Evolutionary conservation across 2,113 vertebrate genomes (phyloP).

Genomic region (Calonectris borealis): DNA sequence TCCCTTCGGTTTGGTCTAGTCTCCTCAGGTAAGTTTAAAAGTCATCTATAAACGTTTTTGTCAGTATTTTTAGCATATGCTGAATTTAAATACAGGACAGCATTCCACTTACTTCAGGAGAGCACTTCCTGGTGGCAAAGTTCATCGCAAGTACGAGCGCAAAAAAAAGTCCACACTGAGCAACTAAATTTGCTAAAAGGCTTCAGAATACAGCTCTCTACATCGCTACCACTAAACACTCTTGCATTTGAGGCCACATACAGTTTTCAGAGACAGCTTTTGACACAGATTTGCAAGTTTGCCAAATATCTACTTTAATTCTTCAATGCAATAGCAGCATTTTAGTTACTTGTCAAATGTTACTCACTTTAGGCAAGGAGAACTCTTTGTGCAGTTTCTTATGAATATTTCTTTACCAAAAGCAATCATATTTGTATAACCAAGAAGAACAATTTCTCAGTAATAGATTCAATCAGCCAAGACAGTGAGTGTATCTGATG

Average conservation of each 20-base stretch:
- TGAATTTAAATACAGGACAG: neutral
- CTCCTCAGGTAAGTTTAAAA: neutral
- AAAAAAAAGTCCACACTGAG: neutral
- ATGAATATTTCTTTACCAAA: neutral
- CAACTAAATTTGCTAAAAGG: neutral
- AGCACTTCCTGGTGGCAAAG: neutral
- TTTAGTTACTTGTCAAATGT: neutral
- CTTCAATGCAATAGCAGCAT: neutral
- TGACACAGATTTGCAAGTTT: neutral
- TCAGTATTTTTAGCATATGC: neutral
- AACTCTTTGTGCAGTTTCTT: neutral
- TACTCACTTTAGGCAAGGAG: neutral
- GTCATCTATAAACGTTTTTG: neutral
- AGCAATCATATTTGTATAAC: neutral
- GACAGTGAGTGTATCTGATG: neutral
- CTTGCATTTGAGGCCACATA: neutral
- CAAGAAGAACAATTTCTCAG: neutral
- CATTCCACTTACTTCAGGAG: neutral
- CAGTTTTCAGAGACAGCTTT: neutral
- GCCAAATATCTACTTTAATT: neutral
- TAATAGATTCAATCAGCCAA: neutral
- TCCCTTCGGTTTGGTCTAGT: fast-evolving
- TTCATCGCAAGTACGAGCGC: neutral
- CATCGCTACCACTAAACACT: neutral
- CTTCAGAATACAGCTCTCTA: neutral